Evolutionary conservation across 2,113 vertebrate species (phyloP).

Genomic region (Forbesichthys papilliferus): DNA sequence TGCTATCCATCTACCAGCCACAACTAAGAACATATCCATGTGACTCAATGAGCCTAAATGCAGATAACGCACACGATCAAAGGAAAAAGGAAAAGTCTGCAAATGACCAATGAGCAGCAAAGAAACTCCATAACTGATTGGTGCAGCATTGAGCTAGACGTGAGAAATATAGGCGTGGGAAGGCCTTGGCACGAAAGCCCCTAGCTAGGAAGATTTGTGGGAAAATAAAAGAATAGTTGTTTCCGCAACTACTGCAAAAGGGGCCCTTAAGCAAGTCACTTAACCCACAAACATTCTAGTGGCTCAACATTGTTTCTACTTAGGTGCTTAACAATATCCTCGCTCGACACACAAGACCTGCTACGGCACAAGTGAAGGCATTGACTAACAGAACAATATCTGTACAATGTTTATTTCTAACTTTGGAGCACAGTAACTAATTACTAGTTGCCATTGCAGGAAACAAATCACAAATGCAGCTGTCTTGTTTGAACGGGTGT

Average conservation of each 20-base stretch:
- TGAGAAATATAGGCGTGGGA: background rate
- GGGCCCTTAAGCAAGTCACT: background rate
- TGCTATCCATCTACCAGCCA: conserved; percentile 26
- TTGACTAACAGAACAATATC: conserved; percentile 21
- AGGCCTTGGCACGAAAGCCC: too few relatives aligned
- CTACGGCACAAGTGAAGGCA: conserved; percentile 6
- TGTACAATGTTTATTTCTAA: conserved; percentile 43
- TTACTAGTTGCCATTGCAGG: conserved; percentile 11
- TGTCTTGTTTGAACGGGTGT: conserved; percentile 46
- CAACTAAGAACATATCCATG: conserved; percentile 37
- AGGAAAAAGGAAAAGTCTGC: conserved; percentile 31
- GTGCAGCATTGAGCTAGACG: conserved; percentile 8
- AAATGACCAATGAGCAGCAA: conserved; percentile 16
- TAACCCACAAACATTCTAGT: background rate
- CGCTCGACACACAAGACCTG: background rate
- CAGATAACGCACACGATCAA: conserved; percentile 36
- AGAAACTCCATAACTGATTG: conserved; percentile 4
- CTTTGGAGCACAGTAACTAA: conserved; percentile 23
- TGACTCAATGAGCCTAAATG: conserved; percentile 40
- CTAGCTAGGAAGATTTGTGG: too few relatives aligned
- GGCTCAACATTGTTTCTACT: background rate
- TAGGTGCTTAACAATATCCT: background rate
- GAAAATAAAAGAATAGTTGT: too few relatives aligned
- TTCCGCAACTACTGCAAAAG: too few relatives aligned
- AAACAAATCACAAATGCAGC: conserved; percentile 41